Conservation (phyloP, 2,797 vertebrate species). For the Melanogrammus aeglefinus region DNA sequence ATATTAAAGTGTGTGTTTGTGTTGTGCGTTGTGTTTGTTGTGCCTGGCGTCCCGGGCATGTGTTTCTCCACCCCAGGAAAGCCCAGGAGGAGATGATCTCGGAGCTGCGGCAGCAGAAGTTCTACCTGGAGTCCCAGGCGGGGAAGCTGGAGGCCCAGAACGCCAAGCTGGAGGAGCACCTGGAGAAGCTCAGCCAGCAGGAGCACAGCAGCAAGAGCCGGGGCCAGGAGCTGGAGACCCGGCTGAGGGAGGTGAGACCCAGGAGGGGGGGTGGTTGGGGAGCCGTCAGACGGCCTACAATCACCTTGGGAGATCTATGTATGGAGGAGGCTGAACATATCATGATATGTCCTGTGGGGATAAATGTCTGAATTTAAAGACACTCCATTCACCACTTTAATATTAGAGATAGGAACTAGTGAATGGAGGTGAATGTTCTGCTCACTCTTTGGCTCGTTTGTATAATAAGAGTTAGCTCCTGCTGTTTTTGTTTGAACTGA, state of each 20-base stretch:
- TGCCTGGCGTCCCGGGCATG: not conserved
- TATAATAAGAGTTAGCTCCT: not conserved
- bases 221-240: slow-evolving; percentile 58
- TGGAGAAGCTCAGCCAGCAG: slow-evolving; percentile 87
- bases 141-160: slow-evolving; percentile 73
- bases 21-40: not conserved
- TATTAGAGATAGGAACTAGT: not conserved
- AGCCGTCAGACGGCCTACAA: not conserved
- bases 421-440: not conserved
- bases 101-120: slow-evolving; percentile 89
- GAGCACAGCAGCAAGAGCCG: slow-evolving; percentile 85
- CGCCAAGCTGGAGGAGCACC: slow-evolving; percentile 86
- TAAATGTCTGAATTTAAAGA: not conserved
- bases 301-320: not conserved
- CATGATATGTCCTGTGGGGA: not conserved
- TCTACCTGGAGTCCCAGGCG: slow-evolving; percentile 78
- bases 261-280: not conserved
- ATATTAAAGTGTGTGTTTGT: not conserved
- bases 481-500: not conserved
- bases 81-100: slow-evolving; percentile 93
- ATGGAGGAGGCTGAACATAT: not conserved
- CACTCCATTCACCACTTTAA: not conserved
- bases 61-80: slow-evolving; percentile 72
- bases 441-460: not conserved
- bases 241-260: slow-evolving; percentile 55